Evolutionary conservation across 2,797 vertebrate genomes (phyloP).

Genomic region (Pempheris klunzingeri): DNA sequence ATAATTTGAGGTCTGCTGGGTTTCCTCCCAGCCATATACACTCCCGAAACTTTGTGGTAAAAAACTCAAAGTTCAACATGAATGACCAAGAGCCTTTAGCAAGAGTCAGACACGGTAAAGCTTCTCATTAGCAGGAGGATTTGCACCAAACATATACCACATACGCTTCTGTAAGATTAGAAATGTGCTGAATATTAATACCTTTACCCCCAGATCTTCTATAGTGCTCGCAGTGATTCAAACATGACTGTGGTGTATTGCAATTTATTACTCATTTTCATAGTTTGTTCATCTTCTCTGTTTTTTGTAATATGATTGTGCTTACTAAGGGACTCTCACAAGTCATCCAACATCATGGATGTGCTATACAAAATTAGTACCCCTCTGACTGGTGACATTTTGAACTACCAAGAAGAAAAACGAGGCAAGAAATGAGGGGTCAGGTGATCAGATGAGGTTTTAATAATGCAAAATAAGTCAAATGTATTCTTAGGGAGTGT

Average conservation of each 20-base stretch:
- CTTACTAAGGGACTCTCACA: neutral
- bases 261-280: neutral
- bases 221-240: neutral
- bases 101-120: conserved; percentile 55
- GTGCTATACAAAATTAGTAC: neutral
- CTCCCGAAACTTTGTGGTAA: conserved; percentile 64
- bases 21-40: conserved; percentile 72
- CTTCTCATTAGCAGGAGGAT: conserved; percentile 68
- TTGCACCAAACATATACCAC: conserved; percentile 37
- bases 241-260: neutral
- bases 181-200: conserved; percentile 35
- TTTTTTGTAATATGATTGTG: neutral
- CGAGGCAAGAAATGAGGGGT: neutral
- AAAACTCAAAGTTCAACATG: conserved; percentile 60
- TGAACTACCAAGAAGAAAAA: no score
- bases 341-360: neutral
- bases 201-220: conserved; percentile 1
- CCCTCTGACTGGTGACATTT: neutral
- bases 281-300: neutral
- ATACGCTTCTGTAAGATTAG: conserved; percentile 13
- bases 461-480: neutral
- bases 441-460: neutral
- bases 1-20: conserved; percentile 78
- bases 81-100: conserved; percentile 69
- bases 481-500: neutral